Conservation (phyloP, 2,888 invertebrate species). For the Silvanus unidentatus region DNA sequence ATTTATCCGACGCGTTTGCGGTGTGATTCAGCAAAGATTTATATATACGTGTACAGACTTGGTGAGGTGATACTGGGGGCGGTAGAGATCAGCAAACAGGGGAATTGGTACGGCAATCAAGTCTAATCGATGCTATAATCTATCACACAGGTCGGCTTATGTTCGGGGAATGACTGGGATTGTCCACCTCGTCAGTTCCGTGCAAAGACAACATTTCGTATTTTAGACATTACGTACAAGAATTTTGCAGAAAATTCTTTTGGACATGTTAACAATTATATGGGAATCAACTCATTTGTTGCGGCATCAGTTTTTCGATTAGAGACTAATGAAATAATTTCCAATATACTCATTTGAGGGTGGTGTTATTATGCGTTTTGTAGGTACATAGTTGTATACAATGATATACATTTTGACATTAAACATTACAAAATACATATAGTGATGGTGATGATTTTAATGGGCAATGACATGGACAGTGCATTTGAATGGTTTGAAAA, state of each 20-base stretch:
- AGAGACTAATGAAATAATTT: too few relatives aligned
- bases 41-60: too few relatives aligned
- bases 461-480: conserved; percentile 44
- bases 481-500: conserved; percentile 41
- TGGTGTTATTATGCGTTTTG: too few relatives aligned
- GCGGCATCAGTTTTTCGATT: too few relatives aligned
- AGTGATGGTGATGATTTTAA: conserved; percentile 42
- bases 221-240: conserved; percentile 17
- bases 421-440: conserved; percentile 14
- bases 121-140: conserved; percentile 48
- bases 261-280: background rate
- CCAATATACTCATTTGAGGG: too few relatives aligned
- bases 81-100: conserved; percentile 30
- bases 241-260: background rate
- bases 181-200: conserved; percentile 26
- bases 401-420: background rate
- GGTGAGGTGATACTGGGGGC: conserved; percentile 26
- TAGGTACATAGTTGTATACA: too few relatives aligned
- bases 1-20: too few relatives aligned
- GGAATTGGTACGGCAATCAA: conserved; percentile 40
- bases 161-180: conserved; percentile 20
- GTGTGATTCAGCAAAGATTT: too few relatives aligned
- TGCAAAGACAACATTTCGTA: conserved; percentile 28
- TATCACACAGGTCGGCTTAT: conserved; percentile 43
- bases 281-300: too few relatives aligned